Percentiles rank a stretch among this genome's conserved stretches.
Conservation (phyloP, 92 coral and sea anemone species). For the Epizoanthus illoricatus region DNA sequence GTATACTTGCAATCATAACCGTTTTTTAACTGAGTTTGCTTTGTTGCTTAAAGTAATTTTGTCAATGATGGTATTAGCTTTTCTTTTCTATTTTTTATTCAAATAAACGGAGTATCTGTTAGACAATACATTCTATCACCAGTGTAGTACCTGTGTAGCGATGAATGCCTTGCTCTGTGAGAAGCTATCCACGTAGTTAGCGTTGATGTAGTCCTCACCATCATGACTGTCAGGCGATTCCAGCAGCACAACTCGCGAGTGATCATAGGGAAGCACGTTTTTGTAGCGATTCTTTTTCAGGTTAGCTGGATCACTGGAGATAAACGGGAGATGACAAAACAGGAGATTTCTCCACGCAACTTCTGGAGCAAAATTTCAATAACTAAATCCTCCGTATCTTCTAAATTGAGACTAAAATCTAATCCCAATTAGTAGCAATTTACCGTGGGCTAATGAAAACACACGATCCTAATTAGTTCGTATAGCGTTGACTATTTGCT, state of each 20-base stretch:
- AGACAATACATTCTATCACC: neutral
- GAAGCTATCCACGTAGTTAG: conserved; percentile 49
- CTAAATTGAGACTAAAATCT: no score
- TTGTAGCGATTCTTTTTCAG: conserved; percentile 54
- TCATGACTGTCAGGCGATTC: conserved; percentile 26
- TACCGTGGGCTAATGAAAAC: no score
- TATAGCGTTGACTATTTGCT: no score
- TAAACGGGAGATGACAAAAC: neutral
- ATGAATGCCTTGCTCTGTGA: conserved; percentile 46
- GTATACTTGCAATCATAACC: no score
- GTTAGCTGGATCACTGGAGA: conserved; percentile 49
- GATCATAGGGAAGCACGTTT: conserved; percentile 56
- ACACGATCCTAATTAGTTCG: no score
- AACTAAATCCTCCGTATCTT: no score
- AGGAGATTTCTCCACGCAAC: no score
- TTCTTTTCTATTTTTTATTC: neutral
- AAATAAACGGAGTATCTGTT: neutral
- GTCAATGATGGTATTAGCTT: no score
- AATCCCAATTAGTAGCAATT: no score
- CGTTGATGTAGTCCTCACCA: conserved; percentile 54
- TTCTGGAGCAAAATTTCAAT: no score
- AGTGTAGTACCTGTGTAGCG: conserved; percentile 54
- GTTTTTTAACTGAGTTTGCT: no score
- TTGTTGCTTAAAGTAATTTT: no score
- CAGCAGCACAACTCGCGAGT: conserved; percentile 49